These are phyloP conservation scores for Illadopsis cleaveri DNA, from an alignment of 2,113 vertebrate genomes.

Conservation along the genomic window DNA sequence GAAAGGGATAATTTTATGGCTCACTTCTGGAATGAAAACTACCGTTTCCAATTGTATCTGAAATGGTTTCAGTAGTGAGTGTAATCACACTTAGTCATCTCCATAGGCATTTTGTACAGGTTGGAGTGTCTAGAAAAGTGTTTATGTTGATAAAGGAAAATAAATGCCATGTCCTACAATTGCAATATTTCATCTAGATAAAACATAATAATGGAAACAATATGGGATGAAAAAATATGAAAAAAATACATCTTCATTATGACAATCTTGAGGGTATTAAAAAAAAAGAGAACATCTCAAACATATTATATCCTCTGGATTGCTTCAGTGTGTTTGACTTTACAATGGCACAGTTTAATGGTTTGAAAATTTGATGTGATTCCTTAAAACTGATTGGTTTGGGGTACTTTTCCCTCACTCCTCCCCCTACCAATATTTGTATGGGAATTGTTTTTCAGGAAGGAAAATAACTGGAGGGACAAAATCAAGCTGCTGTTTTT, in stretches of 20 bases:
- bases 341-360: neutral
- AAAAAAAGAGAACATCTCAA: neutral
- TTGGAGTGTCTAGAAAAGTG: neutral
- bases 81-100: neutral
- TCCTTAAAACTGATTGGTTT: neutral
- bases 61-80: neutral
- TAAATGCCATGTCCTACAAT: neutral
- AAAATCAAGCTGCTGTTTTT: neutral
- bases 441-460: neutral
- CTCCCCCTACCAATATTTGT: rapidly evolving
- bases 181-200: neutral
- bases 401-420: neutral
- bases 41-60: neutral
- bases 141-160: neutral
- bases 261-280: neutral
- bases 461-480: neutral
- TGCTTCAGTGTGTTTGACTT: neutral
- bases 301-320: neutral
- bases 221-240: neutral
- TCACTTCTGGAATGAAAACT: neutral
- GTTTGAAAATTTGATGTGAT: neutral
- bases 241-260: neutral
- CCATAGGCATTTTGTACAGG: neutral
- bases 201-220: neutral
- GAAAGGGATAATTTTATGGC: neutral